phyloP scores from a whole-genome alignment of 2,797 vertebrate genomes.

The Streptopelia turtur region DNA sequence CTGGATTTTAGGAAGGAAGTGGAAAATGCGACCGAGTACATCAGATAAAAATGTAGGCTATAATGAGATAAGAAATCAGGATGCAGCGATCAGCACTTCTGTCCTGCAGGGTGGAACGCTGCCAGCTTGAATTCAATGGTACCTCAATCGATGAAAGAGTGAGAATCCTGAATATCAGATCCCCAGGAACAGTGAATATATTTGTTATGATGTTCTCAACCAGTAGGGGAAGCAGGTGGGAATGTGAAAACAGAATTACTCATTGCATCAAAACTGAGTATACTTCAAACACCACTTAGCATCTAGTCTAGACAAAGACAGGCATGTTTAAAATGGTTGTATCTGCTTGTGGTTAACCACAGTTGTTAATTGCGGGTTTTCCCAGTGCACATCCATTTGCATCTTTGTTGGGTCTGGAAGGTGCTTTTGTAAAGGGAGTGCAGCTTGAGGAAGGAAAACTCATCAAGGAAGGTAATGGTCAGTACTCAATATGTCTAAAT shows the following conservation, averaged over 20 bases:
- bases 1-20: background rate
- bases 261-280: constrained; percentile 4
- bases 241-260: constrained; percentile 44
- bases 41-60: constrained; percentile 1
- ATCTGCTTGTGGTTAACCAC: constrained; percentile 35
- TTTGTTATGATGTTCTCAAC: constrained; percentile 31
- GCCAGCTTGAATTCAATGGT: constrained; percentile 55
- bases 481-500: background rate
- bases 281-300: constrained; percentile 19
- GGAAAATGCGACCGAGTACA: background rate
- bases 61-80: constrained; percentile 44
- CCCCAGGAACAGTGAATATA: background rate
- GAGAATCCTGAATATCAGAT: constrained; percentile 44
- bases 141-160: constrained; percentile 39
- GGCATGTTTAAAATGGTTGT: constrained; percentile 9
- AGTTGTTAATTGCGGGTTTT: background rate
- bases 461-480: background rate
- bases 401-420: background rate
- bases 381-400: background rate
- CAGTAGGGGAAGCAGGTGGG: constrained; percentile 46
- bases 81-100: constrained; percentile 46
- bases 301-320: constrained; percentile 23
- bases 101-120: constrained; percentile 12
- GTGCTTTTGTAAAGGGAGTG: background rate
- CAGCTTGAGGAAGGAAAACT: background rate